phyloP scores from a whole-genome alignment of 2,888 invertebrate species.

The Lampropteryx suffumata region DNA sequence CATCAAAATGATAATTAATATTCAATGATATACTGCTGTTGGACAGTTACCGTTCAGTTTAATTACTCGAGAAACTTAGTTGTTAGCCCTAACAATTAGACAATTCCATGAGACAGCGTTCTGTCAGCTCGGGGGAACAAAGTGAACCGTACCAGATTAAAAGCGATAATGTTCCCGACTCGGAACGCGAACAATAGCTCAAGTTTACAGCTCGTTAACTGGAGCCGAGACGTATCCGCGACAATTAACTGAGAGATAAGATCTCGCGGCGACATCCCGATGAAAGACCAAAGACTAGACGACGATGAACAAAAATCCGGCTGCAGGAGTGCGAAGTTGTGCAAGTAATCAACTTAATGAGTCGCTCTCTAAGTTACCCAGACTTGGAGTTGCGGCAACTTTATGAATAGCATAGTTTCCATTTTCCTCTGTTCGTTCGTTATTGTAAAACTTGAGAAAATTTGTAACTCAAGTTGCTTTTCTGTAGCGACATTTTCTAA shows the following conservation, averaged over 20 bases:
- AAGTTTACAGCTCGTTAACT: conserved; percentile 70
- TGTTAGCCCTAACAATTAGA: conserved; percentile 5
- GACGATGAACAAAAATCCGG: conserved; percentile 48
- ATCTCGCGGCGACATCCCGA: conserved; percentile 46
- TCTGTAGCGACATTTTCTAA: too few relatives aligned
- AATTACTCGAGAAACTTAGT: conserved; percentile 1
- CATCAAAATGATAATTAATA: too few relatives aligned
- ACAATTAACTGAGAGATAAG: conserved; percentile 68
- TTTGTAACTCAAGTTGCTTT: too few relatives aligned
- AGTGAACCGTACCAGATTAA: conserved; percentile 23
- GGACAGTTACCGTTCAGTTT: neutral
- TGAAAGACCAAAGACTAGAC: conserved; percentile 41
- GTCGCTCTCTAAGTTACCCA: conserved; percentile 35
- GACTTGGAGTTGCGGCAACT: conserved; percentile 25
- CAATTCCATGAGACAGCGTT: conserved; percentile 3
- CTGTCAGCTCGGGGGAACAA: conserved; percentile 11
- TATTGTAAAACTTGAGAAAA: neutral
- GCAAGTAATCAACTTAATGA: conserved; percentile 45
- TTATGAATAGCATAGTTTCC: conserved; percentile 13
- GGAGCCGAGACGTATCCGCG: conserved; percentile 53
- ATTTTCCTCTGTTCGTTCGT: conserved; percentile 1
- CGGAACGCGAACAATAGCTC: conserved; percentile 53
- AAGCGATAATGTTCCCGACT: conserved; percentile 31
- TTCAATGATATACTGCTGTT: neutral
- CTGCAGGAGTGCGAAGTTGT: conserved; percentile 30